These are phyloP conservation scores for Stenodema calcarata DNA, from an alignment of 2,888 invertebrate species.

Conservation along the genomic window DNA sequence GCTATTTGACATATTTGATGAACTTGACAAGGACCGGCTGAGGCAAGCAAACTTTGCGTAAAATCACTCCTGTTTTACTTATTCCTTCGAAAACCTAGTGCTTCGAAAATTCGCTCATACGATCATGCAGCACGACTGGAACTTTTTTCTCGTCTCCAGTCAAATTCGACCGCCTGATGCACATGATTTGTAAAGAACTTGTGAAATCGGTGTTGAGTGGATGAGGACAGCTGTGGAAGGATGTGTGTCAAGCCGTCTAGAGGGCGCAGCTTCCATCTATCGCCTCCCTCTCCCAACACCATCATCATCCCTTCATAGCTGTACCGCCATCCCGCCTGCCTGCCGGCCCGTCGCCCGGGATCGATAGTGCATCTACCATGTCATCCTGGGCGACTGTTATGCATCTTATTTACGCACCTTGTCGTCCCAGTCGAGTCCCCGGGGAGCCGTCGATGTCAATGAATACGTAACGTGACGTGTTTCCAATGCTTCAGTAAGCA, in stretches of 20 bases:
- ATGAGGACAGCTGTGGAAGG: background rate
- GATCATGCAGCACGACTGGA: too few relatives aligned
- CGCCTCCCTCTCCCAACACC: too few relatives aligned
- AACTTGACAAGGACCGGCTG: too few relatives aligned
- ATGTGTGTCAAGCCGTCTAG: slow-evolving; percentile 32
- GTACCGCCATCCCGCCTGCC: background rate
- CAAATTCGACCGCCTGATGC: too few relatives aligned
- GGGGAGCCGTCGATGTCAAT: background rate
- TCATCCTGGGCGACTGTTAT: background rate
- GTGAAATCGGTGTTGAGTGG: background rate
- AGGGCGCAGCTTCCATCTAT: background rate
- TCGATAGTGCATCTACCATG: slow-evolving; percentile 15
- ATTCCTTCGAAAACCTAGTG: too few relatives aligned
- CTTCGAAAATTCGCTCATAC: too few relatives aligned
- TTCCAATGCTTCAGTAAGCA: too few relatives aligned
- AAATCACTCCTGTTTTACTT: too few relatives aligned
- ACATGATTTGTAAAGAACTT: background rate
- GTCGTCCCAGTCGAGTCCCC: background rate
- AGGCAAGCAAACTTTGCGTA: too few relatives aligned
- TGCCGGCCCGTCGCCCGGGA: background rate
- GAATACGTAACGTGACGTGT: too few relatives aligned
- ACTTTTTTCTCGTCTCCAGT: too few relatives aligned
- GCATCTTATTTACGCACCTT: slow-evolving; percentile 3
- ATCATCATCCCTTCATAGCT: background rate
- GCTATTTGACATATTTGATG: too few relatives aligned